Base-by-base conservation (phyloP, 2,797 vertebrate genomes). In the Chrosomus eos region DNA sequence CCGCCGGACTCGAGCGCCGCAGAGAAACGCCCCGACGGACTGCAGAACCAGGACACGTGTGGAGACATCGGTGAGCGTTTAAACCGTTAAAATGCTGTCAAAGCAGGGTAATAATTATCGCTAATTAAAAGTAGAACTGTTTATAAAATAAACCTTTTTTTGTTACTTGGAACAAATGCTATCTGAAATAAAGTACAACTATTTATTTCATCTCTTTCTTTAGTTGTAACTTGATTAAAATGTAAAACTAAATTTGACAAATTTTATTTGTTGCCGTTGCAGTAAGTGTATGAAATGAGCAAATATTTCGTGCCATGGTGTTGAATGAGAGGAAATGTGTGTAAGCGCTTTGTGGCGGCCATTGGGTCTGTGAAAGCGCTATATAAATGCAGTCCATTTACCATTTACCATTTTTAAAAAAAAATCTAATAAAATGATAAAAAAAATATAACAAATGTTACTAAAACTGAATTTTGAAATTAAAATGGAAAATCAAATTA, bases 1-100 rank as follows among this genome's bases (percentile, higher is more conserved):
- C 13, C 43, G 43, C n/a, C n/a, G 43, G 1, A 45, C 43, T 14
- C 86, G 45, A 48, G 88, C 33, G 80, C 88, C n/a, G 0, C 88
- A 86, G 78, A 84, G 78, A 33, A 89, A 86, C 0, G 74, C 86
- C 67, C 84, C 88, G 87, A 91, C 91, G 86, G 92, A 91, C n/a
- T 76, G 13, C 92, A 93, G 1, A 92, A 92, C 4, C 92, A 92
- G 86, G 90, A 91, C 45, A 92, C 94, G 89, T 92, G 94, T 91
- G 94, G 90, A 0, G 95, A 96, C 89, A 95, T 95, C 0, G 96
- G 96, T 96, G 92, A 96, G 72, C 40, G 1, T 16, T 40, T 68
- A 4, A 14, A 8, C 38, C 9, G 18, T 14, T 45, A 26, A 13
- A 14, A 10, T 21, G 31, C 4, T 67, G 21, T 16, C 4, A 48